A percentile compares a stretch with the other conserved stretches of the same genome.
phyloP scores from a whole-genome alignment of 1,140 invertebrate genomes.

The Brachionus koreanus region DNA sequence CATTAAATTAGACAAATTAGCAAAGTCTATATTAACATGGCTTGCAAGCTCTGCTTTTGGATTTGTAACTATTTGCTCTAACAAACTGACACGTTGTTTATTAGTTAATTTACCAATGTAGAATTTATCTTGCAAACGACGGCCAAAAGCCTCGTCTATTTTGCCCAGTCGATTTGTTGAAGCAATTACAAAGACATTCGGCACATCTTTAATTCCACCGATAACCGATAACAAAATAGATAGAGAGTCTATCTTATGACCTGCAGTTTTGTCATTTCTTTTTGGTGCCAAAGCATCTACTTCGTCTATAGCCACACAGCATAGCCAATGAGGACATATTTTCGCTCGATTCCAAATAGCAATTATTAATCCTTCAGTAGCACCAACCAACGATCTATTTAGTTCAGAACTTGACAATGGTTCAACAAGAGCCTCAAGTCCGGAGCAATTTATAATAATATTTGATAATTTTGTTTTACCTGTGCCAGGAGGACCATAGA shows the following conservation, averaged over 20 bases:
- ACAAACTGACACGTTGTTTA: neutral
- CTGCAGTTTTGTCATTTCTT: neutral
- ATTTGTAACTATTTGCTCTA: neutral
- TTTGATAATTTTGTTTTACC: neutral
- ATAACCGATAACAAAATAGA: neutral
- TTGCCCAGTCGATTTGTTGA: neutral
- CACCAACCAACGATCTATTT: neutral
- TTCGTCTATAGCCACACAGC: slow-evolving; percentile 15
- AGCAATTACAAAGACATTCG: neutral
- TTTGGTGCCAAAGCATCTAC: slow-evolving; percentile 8
- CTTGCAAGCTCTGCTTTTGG: neutral
- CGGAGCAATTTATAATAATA: neutral
- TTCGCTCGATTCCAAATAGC: neutral
- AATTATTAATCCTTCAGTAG: neutral
- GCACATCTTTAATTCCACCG: neutral
- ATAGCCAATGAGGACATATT: neutral
- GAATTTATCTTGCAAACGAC: neutral
- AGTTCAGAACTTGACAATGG: neutral
- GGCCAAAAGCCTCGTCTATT: neutral
- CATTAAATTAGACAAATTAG: neutral
- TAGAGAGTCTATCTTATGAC: neutral
- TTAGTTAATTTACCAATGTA: neutral
- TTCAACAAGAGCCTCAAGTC: neutral
- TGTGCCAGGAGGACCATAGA: neutral
- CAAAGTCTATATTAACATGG: neutral